Evolutionary conservation across 2,888 invertebrate species (phyloP), one percentile per base, ranked within the genome.

Genomic region (Lottia scabra): DNA sequence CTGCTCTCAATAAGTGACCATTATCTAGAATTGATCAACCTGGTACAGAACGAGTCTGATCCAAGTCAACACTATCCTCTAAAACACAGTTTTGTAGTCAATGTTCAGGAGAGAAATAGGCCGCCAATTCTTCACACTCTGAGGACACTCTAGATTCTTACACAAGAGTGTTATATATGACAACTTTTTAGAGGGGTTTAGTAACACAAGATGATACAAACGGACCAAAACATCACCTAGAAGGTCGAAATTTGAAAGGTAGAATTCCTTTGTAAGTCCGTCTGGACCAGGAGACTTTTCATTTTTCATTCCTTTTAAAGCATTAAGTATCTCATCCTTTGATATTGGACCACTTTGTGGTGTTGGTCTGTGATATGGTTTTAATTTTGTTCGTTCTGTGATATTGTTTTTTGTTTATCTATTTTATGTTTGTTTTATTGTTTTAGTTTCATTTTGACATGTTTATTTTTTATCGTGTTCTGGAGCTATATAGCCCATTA

Each of bases 71-170:
- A 81, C 38, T 63, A n/a, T n/a, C n/a, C n/a, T n/a, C n/a, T n/a
- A n/a, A n/a, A n/a, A n/a, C n/a, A n/a, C n/a, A n/a, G 79, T 76
- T 74, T 81, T 80, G 13, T 77, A 71, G 68, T 81, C 80, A 16
- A 76, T 45, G 73, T 80, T 78, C 26, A 81, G 65, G 2, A 80
- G 62, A 12, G 79, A 79, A 43, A 81, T 81, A 2, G 80, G 82
- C 12, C 80, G 63, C 65, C 76, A 80, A 65, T 73, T 73, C 73
- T 79, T 78, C 66, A 81, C 64, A 69, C 72, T 23, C 12, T 67
- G n/a, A n/a, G n/a, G n/a, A n/a, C 38, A 5, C 68, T 45, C 19
- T 77, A n/a, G 43, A 68, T 80, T 78, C 77, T 80, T 80, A 68
- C 78, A 78, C 44, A 81, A 62, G 23, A 77, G 70, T n/a, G 74